A percentile compares a stretch with the other conserved stretches of the same genome.
Conservation (phyloP, 2,888 invertebrate genomes). For the Micoletzkya japonica region DNA sequence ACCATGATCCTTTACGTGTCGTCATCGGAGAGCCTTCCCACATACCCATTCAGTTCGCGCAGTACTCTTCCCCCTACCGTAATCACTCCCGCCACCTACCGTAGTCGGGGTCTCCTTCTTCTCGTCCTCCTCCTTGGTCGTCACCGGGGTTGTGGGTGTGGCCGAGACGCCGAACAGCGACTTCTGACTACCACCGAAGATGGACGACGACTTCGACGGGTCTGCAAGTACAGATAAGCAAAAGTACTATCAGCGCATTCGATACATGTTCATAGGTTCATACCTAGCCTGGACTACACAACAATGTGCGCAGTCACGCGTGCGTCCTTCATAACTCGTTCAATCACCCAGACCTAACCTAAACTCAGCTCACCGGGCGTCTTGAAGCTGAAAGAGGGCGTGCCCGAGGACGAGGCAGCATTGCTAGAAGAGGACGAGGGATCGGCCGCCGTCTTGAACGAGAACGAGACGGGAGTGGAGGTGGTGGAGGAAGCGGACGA, state of each 20-base stretch:
- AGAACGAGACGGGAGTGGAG: conserved; percentile 4
- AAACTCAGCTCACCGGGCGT: conserved; percentile 3
- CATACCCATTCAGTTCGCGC: too few relatives aligned
- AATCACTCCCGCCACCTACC: too few relatives aligned
- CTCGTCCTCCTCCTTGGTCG: conserved; percentile 31
- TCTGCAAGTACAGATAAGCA: too few relatives aligned
- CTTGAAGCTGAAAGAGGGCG: conserved; percentile 26
- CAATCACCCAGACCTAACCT: too few relatives aligned
- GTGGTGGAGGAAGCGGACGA: conserved; percentile 14
- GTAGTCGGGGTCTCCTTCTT: conserved; percentile 27
- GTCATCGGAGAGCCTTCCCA: too few relatives aligned
- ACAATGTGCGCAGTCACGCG: too few relatives aligned
- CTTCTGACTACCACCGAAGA: conserved; percentile 26
- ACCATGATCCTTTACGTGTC: too few relatives aligned
- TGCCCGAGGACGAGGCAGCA: conserved; percentile 14
- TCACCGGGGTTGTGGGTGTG: conserved; percentile 24
- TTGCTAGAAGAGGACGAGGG: conserved; percentile 4
- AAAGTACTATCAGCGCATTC: too few relatives aligned
- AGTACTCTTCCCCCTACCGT: too few relatives aligned
- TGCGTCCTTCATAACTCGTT: too few relatives aligned
- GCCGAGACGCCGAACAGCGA: conserved; percentile 29
- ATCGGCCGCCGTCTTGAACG: conserved; percentile 21
- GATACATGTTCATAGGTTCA: too few relatives aligned
- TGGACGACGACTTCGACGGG: conserved; percentile 10
- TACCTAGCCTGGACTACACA: too few relatives aligned